Base-by-base conservation (phyloP, 1,140 invertebrate species). In the Trichonephila inaurata region DNA sequence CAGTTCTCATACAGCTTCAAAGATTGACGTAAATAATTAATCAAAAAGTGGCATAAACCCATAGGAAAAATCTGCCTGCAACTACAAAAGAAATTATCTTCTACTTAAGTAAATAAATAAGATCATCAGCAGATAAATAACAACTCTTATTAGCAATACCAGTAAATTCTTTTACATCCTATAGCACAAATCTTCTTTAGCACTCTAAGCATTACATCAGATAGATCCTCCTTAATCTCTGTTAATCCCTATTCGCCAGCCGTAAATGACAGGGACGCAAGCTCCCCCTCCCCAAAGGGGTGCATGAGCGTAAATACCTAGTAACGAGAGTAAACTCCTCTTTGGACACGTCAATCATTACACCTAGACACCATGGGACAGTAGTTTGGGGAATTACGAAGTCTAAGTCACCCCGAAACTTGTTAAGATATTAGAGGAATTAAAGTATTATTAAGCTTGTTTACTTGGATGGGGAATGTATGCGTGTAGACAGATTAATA, bases 341-440 rank as follows among this genome's bases (percentile, higher is more conserved):
- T 44, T 82, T 82, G 77, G 77, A 21, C 33, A 19, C 44, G 77
- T 82, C 77, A 82, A 51, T 82, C 77, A 51, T 51, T 12, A 21
- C 66, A 24, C 66, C 6, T 10, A 69, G 51, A 51, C 51, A 51
- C 51, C 51, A 51, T 51, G 51, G 44, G 77, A 44, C 28, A 16
- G 33, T 33, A 40, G 19, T 19, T 69, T 18, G 18, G 77, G 77
- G 77, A 82, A 82, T 82, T 44, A 51, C 33, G 33, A 51, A 82
- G 77, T 51, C 77, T 40, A 51, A 82, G 77, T 82, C 40, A 5
- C 19, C 7, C 16, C 18, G 33, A 82, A 82, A 82, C 77, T 82
- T 82, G 77, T 82, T 82, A 82, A 82, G 77, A 82, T 82, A 82
- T 82, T 40, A 82, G 77, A 12, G 33, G 44, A 82, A 44, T 82